Evolutionary conservation across 2,113 vertebrate species (phyloP).

Genomic region (Stictonetta naevosa): DNA sequence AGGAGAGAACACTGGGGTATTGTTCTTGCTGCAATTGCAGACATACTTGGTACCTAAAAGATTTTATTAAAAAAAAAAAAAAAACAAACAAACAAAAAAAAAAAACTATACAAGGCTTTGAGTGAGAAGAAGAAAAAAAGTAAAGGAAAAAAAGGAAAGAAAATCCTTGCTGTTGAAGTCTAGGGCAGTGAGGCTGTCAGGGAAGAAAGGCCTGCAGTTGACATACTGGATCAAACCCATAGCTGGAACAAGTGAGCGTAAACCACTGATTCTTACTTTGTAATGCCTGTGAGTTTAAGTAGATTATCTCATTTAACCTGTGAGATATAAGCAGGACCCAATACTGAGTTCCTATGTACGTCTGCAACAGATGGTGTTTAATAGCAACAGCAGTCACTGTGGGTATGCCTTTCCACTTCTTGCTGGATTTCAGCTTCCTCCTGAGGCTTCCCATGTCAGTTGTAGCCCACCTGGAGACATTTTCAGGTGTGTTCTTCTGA

Average conservation of each 20-base stretch:
- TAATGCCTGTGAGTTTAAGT: fast-evolving
- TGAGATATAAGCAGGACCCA: neutral
- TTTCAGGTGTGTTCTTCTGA: neutral
- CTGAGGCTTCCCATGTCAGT: neutral
- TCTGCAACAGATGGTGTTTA: conserved; percentile 1
- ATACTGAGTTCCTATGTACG: neutral
- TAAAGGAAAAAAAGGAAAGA: neutral
- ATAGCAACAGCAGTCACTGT: neutral
- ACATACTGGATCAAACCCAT: neutral
- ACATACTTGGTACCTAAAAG: conserved; percentile 52
- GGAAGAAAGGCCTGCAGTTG: neutral
- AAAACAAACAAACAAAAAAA: neutral
- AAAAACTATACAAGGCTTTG: neutral
- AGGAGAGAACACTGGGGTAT: conserved; percentile 47
- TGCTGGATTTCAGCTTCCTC: conserved; percentile 1
- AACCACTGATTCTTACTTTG: neutral
- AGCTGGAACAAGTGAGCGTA: neutral
- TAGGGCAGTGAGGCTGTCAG: neutral
- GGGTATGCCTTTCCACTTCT: neutral
- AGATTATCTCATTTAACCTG: conserved; percentile 8
- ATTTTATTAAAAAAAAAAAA: conserved; percentile 26
- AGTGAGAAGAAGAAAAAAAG: neutral
- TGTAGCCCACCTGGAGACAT: neutral
- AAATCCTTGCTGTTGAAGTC: neutral
- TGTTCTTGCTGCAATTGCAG: conserved; percentile 60